Evolutionary conservation across 2,888 invertebrate species (phyloP).

Genomic region (Sepioteuthis lessoniana): DNA sequence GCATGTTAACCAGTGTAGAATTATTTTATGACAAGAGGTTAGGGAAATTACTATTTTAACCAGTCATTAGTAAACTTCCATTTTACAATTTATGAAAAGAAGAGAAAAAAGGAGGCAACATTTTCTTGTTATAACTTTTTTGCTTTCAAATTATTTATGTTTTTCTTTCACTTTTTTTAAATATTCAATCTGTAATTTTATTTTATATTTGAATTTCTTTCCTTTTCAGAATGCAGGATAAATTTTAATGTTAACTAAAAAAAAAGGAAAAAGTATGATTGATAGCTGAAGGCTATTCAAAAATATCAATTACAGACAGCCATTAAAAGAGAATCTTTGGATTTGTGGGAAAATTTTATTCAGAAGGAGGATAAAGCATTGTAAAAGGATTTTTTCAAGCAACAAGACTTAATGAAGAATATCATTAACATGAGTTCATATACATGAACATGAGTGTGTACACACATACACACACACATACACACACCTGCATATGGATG

Average conservation of each 20-base stretch:
- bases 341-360: neutral
- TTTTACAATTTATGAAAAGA: no score
- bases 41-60: conserved; percentile 25
- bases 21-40: no score
- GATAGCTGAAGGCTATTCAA: neutral
- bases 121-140: no score
- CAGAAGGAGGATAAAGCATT: neutral
- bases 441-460: no score
- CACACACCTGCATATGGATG: no score
- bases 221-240: neutral
- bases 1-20: no score
- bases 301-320: neutral
- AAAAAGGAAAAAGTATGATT: neutral
- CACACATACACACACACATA: no score
- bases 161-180: no score
- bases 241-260: neutral
- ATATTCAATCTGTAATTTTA: no score
- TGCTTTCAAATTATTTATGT: no score
- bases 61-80: neutral
- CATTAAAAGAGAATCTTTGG: neutral
- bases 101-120: no score
- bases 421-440: no score
- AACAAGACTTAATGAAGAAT: neutral
- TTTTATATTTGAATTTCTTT: neutral
- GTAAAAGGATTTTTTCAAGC: neutral